Base-by-base conservation (phyloP, 2,797 vertebrate genomes). In the Thunnus albacares region DNA sequence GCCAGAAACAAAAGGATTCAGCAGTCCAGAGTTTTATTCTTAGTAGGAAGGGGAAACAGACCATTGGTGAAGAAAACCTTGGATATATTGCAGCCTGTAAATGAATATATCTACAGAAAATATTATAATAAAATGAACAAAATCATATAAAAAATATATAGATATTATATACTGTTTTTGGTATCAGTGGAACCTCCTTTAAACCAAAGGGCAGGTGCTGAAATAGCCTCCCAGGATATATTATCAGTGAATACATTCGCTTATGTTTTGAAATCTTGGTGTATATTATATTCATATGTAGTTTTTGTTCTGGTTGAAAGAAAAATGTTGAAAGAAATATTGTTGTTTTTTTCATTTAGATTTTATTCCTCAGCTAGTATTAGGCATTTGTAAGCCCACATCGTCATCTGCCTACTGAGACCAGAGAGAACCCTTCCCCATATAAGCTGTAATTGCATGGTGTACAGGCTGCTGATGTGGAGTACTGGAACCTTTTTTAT, bases 401-500 rank as follows among this genome's bases (percentile, higher is more conserved):
- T 41, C 2, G 20, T 26, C 41, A 67, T 77, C 63, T 70, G 47
- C 45, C 57, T 47, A n/a, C 28, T 5, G 62, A 75, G n/a, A 45
- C 56, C 58, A 70, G 52, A 47, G 38, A 53, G 53, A 78, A 30
- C 20, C 6, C 14, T 65, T 72, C 71, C 35, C 51, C 24, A 13
- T 38, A 66, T 66, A 61, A 45, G 38, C 70, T 64, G 5, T 33
- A 73, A 58, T 26, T 85, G 30, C 51, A 74, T 49, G 12, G 55
- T 55, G 18, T 20, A 43, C 77, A 35, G 30, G 35, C 43, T 62
- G 61, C 57, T 33, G 30, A 81, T 53, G 22, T 55, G n/a, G 51
- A 79, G 45, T 1, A 26, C 45, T n/a, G 47, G 5, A 58, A 55
- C 62, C 41, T 49, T 63, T 70, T 80, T 69, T 55, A 24, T 76